A percentile compares a stretch with the other conserved stretches of the same genome.
These are phyloP conservation scores for Panurus biarmicus DNA, from an alignment of 2,113 vertebrate genomes.

Conservation along the genomic window DNA sequence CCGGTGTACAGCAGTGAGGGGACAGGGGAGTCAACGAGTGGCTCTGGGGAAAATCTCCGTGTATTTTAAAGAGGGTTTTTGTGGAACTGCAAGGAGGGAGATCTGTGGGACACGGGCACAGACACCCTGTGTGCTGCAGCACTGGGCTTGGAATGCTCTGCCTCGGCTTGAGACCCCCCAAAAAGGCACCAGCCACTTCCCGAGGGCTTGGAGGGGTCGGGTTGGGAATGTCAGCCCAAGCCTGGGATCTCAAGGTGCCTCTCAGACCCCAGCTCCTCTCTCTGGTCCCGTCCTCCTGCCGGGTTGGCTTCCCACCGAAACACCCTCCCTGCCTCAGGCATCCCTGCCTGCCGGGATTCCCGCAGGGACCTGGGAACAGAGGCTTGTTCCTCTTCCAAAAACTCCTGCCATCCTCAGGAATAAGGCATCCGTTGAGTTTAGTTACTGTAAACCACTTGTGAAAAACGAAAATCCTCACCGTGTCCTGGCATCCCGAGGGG, in stretches of 20 bases:
- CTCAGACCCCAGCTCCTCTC: neutral
- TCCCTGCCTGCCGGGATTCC: neutral
- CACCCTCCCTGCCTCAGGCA: neutral
- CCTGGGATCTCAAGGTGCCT: neutral
- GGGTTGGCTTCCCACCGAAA: neutral
- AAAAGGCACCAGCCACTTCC: neutral
- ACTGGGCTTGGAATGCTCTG: fast-evolving
- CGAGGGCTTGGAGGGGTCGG: neutral
- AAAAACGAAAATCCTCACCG: neutral
- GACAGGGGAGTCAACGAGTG: neutral
- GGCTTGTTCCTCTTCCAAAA: neutral
- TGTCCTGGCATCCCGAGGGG: neutral
- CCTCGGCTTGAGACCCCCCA: neutral
- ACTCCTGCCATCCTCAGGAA: neutral
- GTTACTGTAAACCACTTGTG: neutral
- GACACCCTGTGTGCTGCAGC: neutral
- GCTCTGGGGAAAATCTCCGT: neutral
- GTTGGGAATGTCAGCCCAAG: neutral
- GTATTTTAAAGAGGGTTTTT: neutral
- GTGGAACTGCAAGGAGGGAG: neutral
- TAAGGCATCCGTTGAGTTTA: conserved; percentile 36
- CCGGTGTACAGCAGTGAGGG: neutral
- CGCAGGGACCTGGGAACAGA: neutral
- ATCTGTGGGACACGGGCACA: neutral
- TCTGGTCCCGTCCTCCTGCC: neutral